Evolutionary conservation across 1,140 invertebrate genomes (phyloP).

Genomic region (Ceratoteleas bidentatus): DNA sequence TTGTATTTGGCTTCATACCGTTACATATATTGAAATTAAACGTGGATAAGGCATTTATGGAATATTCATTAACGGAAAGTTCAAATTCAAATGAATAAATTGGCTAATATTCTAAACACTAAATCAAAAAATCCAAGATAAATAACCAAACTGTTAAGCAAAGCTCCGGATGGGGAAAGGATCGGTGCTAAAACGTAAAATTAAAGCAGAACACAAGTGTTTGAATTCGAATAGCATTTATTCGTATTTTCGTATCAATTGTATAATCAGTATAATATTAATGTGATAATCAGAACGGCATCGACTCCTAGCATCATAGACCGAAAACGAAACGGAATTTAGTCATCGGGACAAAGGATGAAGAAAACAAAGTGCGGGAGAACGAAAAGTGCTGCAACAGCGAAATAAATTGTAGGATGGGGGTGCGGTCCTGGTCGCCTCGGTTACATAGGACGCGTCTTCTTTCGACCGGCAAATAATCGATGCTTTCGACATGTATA

Average conservation of each 20-base stretch:
- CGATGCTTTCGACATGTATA: conserved; percentile 73
- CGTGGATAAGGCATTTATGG: too few relatives aligned
- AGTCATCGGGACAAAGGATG: conserved; percentile 6
- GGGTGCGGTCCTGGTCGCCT: conserved; percentile 76
- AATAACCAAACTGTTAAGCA: neutral
- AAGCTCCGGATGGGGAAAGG: conserved; percentile 55
- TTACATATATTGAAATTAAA: too few relatives aligned
- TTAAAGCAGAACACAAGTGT: conserved; percentile 62
- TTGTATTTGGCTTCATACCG: too few relatives aligned
- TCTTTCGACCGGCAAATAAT: conserved; percentile 74
- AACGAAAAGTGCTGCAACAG: conserved; percentile 16
- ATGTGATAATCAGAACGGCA: conserved; percentile 78
- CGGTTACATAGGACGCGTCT: conserved; percentile 75
- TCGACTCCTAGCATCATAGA: conserved; percentile 71
- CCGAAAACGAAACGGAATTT: conserved; percentile 37
- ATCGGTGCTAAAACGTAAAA: conserved; percentile 55
- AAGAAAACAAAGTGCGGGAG: conserved; percentile 10
- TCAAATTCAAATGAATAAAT: too few relatives aligned
- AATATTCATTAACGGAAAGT: too few relatives aligned
- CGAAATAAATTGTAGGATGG: conserved; percentile 68
- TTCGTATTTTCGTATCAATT: conserved; percentile 80
- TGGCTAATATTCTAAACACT: too few relatives aligned
- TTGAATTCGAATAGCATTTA: conserved; percentile 76
- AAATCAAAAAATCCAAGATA: conserved; percentile 11
- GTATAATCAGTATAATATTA: conserved; percentile 81